These are phyloP conservation scores for Tenthredo livida DNA, from an alignment of 2,888 invertebrate species.

Conservation along the genomic window DNA sequence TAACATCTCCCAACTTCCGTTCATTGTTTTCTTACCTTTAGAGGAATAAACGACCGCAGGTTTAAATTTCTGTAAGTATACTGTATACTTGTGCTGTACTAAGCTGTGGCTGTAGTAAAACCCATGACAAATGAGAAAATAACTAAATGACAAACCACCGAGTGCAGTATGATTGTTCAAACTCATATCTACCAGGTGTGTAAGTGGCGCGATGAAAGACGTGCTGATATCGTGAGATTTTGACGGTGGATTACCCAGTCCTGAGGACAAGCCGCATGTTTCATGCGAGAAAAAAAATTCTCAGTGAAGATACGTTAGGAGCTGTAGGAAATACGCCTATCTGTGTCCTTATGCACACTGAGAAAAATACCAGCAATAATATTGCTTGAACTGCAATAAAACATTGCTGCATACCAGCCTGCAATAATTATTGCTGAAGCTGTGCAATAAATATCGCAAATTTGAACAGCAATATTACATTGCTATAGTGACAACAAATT, in stretches of 20 bases:
- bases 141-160: not conserved
- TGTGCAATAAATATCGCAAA: too few species aligned
- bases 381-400: too few species aligned
- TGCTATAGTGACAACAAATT: too few species aligned
- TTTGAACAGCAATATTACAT: too few species aligned
- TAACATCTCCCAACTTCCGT: slow-evolving; percentile 60
- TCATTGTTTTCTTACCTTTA: slow-evolving; percentile 56
- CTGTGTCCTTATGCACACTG: not conserved
- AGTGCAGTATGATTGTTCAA: not conserved
- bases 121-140: not conserved
- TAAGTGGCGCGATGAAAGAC: not conserved
- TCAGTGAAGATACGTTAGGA: not conserved
- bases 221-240: not conserved
- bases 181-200: not conserved
- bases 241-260: not conserved
- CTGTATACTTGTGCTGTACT: not conserved
- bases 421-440: too few species aligned
- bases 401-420: too few species aligned
- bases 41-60: not conserved
- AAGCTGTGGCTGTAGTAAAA: not conserved
- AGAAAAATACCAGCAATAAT: too few species aligned
- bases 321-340: too few species aligned
- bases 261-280: not conserved
- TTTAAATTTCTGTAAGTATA: not conserved
- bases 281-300: not conserved